Evolutionary conservation across 2,888 invertebrate species (phyloP).

Genomic region (Trachelus tabidus): DNA sequence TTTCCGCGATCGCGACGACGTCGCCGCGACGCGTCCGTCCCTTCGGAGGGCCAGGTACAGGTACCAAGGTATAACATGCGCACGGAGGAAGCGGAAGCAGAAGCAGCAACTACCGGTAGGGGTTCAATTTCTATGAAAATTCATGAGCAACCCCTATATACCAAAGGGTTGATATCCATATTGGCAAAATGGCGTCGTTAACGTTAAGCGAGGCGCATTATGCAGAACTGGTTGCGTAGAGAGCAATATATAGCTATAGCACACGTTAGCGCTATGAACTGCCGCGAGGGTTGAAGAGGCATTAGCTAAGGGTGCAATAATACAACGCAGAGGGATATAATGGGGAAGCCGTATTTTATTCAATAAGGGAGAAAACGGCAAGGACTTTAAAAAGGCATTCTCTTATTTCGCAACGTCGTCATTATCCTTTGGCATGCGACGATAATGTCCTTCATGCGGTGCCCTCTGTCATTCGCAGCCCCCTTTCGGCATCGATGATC

Average conservation of each 20-base stretch:
- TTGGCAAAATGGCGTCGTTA: slow-evolving; percentile 64
- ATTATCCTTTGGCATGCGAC: slow-evolving; percentile 54
- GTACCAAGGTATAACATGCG: too few relatives aligned
- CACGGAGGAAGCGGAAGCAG: neutral
- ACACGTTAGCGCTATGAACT: too few relatives aligned
- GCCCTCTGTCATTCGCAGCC: slow-evolving; percentile 36
- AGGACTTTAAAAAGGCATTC: too few relatives aligned
- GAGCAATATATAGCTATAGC: slow-evolving; percentile 21
- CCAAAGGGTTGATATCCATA: slow-evolving; percentile 59
- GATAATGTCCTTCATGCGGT: neutral
- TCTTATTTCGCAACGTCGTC: slow-evolving; percentile 24
- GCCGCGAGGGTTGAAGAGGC: too few relatives aligned
- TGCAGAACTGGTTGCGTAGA: slow-evolving; percentile 27
- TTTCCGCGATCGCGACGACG: too few relatives aligned
- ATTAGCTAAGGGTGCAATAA: too few relatives aligned
- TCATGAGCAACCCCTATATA: slow-evolving; percentile 52
- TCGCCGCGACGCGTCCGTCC: too few relatives aligned
- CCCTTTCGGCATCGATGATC: slow-evolving; percentile 24
- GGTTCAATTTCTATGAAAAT: slow-evolving; percentile 51
- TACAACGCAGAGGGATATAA: too few relatives aligned
- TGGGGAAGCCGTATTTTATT: too few relatives aligned
- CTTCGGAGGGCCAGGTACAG: too few relatives aligned
- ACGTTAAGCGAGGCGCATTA: slow-evolving; percentile 62
- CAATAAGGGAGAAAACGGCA: too few relatives aligned
- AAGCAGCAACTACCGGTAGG: neutral